These are phyloP conservation scores for Ramphastos sulfuratus DNA, from an alignment of 2,113 vertebrate species.

Conservation along the genomic window DNA sequence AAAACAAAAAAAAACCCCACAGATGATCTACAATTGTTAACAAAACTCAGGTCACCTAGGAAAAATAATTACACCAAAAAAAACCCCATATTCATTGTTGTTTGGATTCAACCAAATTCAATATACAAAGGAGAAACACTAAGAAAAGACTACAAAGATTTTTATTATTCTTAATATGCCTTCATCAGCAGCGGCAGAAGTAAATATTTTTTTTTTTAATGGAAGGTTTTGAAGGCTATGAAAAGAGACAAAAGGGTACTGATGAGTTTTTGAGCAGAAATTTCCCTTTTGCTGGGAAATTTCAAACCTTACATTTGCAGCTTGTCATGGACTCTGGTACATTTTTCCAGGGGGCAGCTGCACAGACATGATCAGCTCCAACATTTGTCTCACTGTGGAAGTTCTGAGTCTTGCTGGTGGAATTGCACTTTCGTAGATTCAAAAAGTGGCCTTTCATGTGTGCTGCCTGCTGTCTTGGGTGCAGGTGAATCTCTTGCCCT, in stretches of 20 bases:
- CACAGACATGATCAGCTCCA: not conserved
- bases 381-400: not conserved
- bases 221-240: not conserved
- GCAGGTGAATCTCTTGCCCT: not conserved
- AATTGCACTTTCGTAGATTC: not conserved
- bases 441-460: not conserved
- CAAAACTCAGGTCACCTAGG: not conserved
- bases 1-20: not conserved
- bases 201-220: conserved; percentile 21
- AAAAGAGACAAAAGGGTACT: not conserved
- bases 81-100: not conserved
- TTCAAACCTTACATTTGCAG: not conserved
- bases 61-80: not conserved
- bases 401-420: not conserved
- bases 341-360: not conserved
- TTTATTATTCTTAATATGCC: not conserved
- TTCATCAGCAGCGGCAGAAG: not conserved
- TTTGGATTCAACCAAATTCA: not conserved
- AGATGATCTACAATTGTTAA: not conserved
- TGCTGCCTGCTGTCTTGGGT: not conserved
- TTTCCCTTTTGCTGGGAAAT: not conserved
- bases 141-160: not conserved
- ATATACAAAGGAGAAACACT: not conserved
- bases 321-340: not conserved
- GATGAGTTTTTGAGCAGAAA: not conserved